Evolutionary conservation across 2,888 invertebrate genomes (phyloP).

Genomic region (Aproaerema taeniolella): DNA sequence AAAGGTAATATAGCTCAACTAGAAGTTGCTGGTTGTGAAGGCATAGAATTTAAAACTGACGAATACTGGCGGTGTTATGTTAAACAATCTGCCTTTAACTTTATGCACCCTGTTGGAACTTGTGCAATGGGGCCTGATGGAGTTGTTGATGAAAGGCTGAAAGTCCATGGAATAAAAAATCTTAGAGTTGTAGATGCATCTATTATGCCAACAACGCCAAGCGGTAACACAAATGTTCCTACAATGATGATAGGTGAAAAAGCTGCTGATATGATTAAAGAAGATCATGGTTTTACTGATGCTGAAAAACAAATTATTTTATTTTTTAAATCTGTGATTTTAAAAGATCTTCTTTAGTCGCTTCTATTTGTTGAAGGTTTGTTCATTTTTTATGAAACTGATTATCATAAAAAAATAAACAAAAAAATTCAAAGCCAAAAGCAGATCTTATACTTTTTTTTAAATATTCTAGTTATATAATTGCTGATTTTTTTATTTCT

Average conservation of each 20-base stretch:
- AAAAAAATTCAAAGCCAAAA: no score
- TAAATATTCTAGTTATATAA: no score
- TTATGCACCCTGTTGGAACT: conserved; percentile 78
- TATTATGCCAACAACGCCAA: conserved; percentile 52
- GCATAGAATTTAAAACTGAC: conserved; percentile 65
- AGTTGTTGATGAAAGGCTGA: conserved; percentile 52
- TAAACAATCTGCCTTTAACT: conserved; percentile 70
- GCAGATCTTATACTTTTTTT: no score
- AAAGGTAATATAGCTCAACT: conserved; percentile 16
- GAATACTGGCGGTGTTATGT: conserved; percentile 81
- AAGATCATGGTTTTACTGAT: conserved; percentile 27
- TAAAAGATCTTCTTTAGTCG: no score
- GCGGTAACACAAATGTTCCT: conserved; percentile 60
- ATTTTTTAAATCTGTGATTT: no score
- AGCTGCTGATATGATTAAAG: conserved; percentile 60
- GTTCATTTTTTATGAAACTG: no score
- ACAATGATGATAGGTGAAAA: conserved; percentile 67
- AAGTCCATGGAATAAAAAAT: conserved; percentile 42
- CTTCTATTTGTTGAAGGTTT: no score
- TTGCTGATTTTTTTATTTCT: no score
- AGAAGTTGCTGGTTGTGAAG: conserved; percentile 59
- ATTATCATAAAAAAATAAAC: no score
- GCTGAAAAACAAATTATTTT: background rate
- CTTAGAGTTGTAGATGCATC: conserved; percentile 59
- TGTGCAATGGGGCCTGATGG: conserved; percentile 55